These are phyloP conservation scores for Oreonectes daqikongensis DNA, from an alignment of 2,797 vertebrate genomes.

Conservation along the genomic window DNA sequence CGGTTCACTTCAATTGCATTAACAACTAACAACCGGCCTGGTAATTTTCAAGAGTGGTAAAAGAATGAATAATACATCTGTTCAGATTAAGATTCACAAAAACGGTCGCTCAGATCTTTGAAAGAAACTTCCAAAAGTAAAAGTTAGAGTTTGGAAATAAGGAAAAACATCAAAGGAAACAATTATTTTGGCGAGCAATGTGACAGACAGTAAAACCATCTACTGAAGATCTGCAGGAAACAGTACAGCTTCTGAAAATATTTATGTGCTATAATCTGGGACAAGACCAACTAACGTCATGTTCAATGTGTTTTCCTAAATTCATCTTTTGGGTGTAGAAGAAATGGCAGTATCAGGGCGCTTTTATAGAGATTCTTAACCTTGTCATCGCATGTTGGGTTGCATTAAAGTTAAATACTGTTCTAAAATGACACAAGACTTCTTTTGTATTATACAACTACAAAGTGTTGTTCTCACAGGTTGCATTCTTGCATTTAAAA, in stretches of 20 bases:
- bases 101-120: slow-evolving; percentile 16
- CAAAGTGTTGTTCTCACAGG: too few relatives aligned
- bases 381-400: slow-evolving; percentile 1
- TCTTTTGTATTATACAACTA: background rate
- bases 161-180: slow-evolving; percentile 48
- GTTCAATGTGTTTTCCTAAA: background rate
- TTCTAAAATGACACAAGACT: too few relatives aligned
- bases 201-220: slow-evolving; percentile 40
- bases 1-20: slow-evolving; percentile 36
- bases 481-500: too few relatives aligned
- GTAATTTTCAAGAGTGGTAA: slow-evolving; percentile 38
- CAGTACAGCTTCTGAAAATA: slow-evolving; percentile 27
- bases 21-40: slow-evolving; percentile 39
- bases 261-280: background rate
- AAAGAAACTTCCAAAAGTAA: slow-evolving; percentile 33
- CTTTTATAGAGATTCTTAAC: background rate
- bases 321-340: background rate
- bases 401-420: too few relatives aligned
- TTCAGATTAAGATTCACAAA: slow-evolving; percentile 45
- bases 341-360: background rate
- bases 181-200: slow-evolving; percentile 28
- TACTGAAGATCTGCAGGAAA: slow-evolving; percentile 25
- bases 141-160: slow-evolving; percentile 36
- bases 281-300: background rate
- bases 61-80: slow-evolving; percentile 51